Conservation (phyloP, 1,140 invertebrate species). For the Drosophila trapezifrons region DNA sequence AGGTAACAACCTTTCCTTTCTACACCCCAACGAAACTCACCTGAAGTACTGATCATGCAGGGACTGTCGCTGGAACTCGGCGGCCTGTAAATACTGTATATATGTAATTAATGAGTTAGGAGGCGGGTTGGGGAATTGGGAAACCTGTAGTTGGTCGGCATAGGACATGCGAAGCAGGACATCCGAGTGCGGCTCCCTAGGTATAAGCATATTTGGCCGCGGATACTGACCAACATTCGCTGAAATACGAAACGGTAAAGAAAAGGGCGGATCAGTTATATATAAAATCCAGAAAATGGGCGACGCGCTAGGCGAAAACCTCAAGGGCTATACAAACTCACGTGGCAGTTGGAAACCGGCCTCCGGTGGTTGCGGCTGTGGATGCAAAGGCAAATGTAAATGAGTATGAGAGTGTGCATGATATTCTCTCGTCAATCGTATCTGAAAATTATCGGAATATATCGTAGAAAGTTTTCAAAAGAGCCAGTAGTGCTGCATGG, state of each 20-base stretch:
- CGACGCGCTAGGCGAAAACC: not conserved
- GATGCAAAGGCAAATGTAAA: constrained; percentile 93
- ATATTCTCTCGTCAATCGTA: constrained; percentile 85
- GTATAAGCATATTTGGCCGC: constrained; percentile 84
- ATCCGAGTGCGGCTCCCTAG: constrained; percentile 83
- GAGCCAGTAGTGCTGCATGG: constrained; percentile 77
- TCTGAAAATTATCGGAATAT: constrained; percentile 84
- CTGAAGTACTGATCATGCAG: constrained; percentile 84
- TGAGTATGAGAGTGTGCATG: constrained; percentile 91
- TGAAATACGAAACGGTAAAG: constrained; percentile 17
- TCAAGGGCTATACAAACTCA: constrained; percentile 84
- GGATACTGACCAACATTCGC: constrained; percentile 84
- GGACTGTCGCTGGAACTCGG: constrained; percentile 84
- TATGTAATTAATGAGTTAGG: constrained; percentile 83
- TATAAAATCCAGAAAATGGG: not conserved
- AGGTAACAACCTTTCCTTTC: too few relatives aligned
- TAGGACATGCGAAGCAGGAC: constrained; percentile 84
- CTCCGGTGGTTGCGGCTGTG: constrained; percentile 91
- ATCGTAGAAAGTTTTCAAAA: constrained; percentile 82
- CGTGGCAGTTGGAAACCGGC: constrained; percentile 85
- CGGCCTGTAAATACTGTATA: constrained; percentile 84
- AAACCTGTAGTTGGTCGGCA: constrained; percentile 84
- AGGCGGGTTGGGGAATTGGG: constrained; percentile 63
- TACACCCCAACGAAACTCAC: constrained; percentile 52
- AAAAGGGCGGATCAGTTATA: constrained; percentile 12